Conservation (phyloP, 2,888 invertebrate species). For the Atrina japonica region DNA sequence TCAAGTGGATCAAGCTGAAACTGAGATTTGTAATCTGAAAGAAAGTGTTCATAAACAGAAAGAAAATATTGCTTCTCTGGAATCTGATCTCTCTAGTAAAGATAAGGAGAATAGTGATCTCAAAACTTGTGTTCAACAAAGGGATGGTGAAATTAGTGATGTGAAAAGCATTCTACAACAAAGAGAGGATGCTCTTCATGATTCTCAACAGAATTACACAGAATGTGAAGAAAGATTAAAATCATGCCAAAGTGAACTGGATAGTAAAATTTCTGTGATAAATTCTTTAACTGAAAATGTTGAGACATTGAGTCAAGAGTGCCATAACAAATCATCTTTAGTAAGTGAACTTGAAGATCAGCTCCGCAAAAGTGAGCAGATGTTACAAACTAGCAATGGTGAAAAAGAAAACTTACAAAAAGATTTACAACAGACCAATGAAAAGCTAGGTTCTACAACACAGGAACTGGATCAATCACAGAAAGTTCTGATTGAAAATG, state of each 20-base stretch:
- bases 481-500: background rate
- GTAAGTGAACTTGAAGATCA: slow-evolving; percentile 13
- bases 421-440: slow-evolving; percentile 11
- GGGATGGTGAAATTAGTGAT: background rate
- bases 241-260: slow-evolving; percentile 15
- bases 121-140: slow-evolving; percentile 14
- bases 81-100: slow-evolving; percentile 16
- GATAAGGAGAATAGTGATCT: slow-evolving; percentile 27
- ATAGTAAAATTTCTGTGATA: slow-evolving; percentile 9
- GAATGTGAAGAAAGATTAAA: background rate
- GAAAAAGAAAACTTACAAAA: slow-evolving; percentile 6
- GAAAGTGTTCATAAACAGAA: slow-evolving; percentile 22
- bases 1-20: slow-evolving; percentile 5
- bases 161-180: background rate
- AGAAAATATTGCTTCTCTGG: slow-evolving; percentile 6
- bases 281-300: slow-evolving; percentile 26
- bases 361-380: background rate
- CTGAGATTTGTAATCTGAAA: slow-evolving; percentile 35
- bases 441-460: slow-evolving; percentile 4
- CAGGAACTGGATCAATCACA: slow-evolving; percentile 26
- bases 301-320: slow-evolving; percentile 33
- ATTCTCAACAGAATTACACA: background rate
- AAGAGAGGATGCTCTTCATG: background rate
- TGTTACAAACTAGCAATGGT: background rate
- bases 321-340: slow-evolving; percentile 46